Conservation (phyloP, 2,888 invertebrate genomes). For the Pseudococcus viburni region DNA sequence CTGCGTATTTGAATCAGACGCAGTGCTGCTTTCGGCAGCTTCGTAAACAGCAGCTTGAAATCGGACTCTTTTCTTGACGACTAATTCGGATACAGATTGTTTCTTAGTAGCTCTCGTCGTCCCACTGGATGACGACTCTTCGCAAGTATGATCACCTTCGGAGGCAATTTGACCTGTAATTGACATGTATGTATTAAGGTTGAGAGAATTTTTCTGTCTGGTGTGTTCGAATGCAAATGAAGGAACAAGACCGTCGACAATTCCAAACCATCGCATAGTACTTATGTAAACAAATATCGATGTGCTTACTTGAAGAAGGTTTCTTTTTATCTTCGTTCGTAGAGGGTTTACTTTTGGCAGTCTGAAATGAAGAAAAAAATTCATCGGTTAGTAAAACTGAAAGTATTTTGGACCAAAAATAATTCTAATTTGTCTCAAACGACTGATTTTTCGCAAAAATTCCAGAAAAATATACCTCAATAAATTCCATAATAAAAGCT, state of each 20-base stretch:
- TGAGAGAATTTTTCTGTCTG: not conserved
- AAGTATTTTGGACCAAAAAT: no score
- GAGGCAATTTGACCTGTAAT: slow-evolving; percentile 28
- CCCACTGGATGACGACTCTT: slow-evolving; percentile 4
- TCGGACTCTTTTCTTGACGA: slow-evolving; percentile 13
- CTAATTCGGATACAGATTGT: slow-evolving; percentile 21
- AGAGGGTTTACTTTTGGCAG: slow-evolving; percentile 35
- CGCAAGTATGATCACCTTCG: slow-evolving; percentile 28
- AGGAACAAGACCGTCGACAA: no score
- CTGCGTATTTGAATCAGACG: slow-evolving; percentile 54
- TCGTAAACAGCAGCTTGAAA: slow-evolving; percentile 14
- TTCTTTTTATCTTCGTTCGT: slow-evolving; percentile 42
- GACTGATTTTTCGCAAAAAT: no score
- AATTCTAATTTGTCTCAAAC: no score
- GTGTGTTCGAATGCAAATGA: no score
- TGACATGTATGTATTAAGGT: not conserved
- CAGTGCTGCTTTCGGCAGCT: slow-evolving; percentile 10
- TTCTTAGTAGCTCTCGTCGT: not conserved
- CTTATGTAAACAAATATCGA: no score
- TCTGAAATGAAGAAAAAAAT: not conserved
- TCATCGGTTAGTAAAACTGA: not conserved
- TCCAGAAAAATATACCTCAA: no score
- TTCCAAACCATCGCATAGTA: no score
- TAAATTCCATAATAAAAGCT: no score
- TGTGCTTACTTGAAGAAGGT: not conserved